Evolutionary conservation across 2,113 vertebrate genomes (phyloP).

Genomic region (Anser cygnoides): DNA sequence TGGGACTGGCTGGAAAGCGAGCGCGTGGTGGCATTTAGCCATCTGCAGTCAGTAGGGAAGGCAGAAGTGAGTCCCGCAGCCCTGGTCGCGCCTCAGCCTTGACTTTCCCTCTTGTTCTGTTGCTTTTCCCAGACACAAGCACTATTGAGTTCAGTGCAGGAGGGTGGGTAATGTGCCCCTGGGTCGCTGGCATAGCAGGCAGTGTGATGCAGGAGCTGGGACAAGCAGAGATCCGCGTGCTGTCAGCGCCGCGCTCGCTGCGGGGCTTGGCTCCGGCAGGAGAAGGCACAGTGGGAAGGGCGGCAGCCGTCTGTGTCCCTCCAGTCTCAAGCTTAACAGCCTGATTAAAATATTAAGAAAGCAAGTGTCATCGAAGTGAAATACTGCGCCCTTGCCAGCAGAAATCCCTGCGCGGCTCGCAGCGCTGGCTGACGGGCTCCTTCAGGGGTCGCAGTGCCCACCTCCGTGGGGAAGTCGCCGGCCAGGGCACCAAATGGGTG

Average conservation of each 20-base stretch:
- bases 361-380: conserved; percentile 38
- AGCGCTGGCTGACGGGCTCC: background rate
- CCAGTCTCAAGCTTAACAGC: conserved; percentile 22
- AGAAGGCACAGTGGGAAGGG: background rate
- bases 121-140: background rate
- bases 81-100: background rate
- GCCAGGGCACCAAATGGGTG: background rate
- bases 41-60: background rate
- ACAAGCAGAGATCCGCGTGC: accelerated
- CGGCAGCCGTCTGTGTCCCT: background rate
- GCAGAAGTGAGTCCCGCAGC: background rate
- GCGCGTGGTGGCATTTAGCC: background rate
- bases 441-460: background rate
- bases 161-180: background rate
- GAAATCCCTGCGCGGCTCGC: background rate
- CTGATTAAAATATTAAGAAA: conserved; percentile 60
- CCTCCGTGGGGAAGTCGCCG: conserved; percentile 5
- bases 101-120: background rate
- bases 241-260: background rate
- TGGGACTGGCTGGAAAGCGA: background rate
- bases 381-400: background rate
- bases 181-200: background rate
- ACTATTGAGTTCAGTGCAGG: background rate
- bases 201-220: background rate
- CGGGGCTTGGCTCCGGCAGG: background rate